phyloP scores from a whole-genome alignment of 92 coral and sea anemone species.

The Micromussa lordhowensis region DNA sequence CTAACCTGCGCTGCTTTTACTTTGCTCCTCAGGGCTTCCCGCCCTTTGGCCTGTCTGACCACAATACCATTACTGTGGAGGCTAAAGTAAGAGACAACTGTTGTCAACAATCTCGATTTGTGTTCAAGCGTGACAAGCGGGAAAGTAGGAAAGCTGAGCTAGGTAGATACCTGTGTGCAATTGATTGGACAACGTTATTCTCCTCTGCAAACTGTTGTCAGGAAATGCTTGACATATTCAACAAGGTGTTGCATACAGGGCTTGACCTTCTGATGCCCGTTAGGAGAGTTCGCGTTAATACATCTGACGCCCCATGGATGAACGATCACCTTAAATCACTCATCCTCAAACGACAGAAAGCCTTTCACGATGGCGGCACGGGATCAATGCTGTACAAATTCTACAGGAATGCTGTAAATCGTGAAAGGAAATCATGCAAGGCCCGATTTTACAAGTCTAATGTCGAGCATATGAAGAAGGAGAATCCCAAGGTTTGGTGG shows the following conservation, averaged over 20 bases:
- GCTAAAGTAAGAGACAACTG: conserved; percentile 44
- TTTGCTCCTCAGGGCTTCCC: conserved; percentile 46
- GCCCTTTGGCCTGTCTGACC: conserved; percentile 58
- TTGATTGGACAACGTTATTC: conserved; percentile 53
- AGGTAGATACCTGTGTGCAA: conserved; percentile 41
- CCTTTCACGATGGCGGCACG: conserved; percentile 50
- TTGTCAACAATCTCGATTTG: conserved; percentile 39
- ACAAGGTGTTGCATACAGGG: neutral
- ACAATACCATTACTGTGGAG: conserved; percentile 46
- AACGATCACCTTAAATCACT: conserved; percentile 55
- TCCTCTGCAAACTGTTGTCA: conserved; percentile 44
- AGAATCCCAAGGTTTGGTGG: no score
- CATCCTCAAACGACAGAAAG: conserved; percentile 53
- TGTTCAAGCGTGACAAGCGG: conserved; percentile 41
- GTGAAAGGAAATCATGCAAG: neutral
- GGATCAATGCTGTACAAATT: no score
- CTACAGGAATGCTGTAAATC: no score
- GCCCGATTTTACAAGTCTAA: neutral
- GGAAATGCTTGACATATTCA: conserved; percentile 46
- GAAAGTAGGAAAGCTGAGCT: conserved; percentile 58
- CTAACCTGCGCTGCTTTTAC: conserved; percentile 54
- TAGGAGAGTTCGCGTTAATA: conserved; percentile 51
- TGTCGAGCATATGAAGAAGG: neutral
- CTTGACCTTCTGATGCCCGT: no score
- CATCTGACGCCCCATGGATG: conserved; percentile 53